A percentile compares a stretch with the other conserved stretches of the same genome.
These are phyloP conservation scores for Opisthograptis luteolata DNA, from an alignment of 2,888 invertebrate species.

Conservation along the genomic window DNA sequence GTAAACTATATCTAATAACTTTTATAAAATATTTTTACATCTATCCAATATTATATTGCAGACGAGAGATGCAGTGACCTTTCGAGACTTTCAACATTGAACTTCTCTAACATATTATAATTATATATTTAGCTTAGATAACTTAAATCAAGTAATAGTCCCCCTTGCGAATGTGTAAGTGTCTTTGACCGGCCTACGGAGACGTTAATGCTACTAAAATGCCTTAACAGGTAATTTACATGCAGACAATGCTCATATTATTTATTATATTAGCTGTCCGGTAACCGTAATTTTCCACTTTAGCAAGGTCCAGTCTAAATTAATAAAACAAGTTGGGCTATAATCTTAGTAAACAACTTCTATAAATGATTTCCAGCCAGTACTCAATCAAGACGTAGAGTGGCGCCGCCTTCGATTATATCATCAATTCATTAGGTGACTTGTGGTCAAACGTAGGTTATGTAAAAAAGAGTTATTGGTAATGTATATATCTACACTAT, in stretches of 20 bases:
- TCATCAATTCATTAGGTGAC: no score
- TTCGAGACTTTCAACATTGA: not conserved
- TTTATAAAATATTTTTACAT: no score
- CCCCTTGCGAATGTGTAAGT: not conserved
- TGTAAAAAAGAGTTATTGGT: no score
- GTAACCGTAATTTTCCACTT: constrained; percentile 40
- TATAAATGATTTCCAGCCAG: no score
- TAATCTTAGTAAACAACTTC: not conserved
- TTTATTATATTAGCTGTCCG: constrained; percentile 17
- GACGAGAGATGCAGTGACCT: not conserved
- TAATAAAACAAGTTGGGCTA: constrained; percentile 8
- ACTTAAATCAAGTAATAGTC: not conserved
- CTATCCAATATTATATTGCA: no score
- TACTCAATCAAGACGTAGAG: no score
- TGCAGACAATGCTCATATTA: constrained; percentile 24
- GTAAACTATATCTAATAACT: no score
- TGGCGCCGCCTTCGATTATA: no score
- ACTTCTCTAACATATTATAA: not conserved
- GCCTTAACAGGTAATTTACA: constrained; percentile 27
- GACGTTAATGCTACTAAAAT: constrained; percentile 6
- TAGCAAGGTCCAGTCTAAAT: constrained; percentile 18
- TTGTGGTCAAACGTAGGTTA: no score
- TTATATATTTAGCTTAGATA: not conserved
- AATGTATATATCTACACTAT: no score
- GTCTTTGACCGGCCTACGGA: constrained; percentile 5